A percentile compares a stretch with the other conserved stretches of the same genome.
Conservation (phyloP, 1,140 invertebrate genomes). For the Drosophila punjabiensis region DNA sequence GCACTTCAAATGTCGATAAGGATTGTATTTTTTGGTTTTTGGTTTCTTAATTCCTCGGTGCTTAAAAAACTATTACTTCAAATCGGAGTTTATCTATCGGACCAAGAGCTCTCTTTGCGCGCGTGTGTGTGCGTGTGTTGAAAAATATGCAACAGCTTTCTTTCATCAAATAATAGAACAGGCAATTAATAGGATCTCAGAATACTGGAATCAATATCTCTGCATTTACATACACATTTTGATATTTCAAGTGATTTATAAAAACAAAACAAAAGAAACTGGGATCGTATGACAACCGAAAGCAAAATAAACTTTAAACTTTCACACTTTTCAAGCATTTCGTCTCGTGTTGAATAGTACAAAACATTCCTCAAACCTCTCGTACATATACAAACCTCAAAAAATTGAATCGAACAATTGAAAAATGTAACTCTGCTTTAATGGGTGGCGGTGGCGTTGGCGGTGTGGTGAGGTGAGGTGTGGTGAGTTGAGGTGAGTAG, state of each 20-base stretch:
- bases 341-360: constrained; percentile 1
- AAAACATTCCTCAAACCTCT: constrained; percentile 19
- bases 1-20: constrained; percentile 28
- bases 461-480: neutral
- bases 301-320: neutral
- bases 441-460: neutral
- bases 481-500: neutral
- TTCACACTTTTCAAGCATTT: constrained; percentile 6
- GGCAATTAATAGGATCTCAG: constrained; percentile 30
- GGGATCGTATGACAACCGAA: constrained; percentile 3
- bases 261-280: constrained; percentile 10
- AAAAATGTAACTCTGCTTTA: constrained; percentile 32
- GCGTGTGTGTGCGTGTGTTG: neutral
- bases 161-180: constrained; percentile 12
- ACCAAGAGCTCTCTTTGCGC: constrained; percentile 18
- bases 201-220: constrained; percentile 28
- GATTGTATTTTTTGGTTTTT: constrained; percentile 14
- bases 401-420: constrained; percentile 35
- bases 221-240: constrained; percentile 1
- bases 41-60: constrained; percentile 21
- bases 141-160: constrained; percentile 7
- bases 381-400: constrained; percentile 30
- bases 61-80: constrained; percentile 32
- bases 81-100: constrained; percentile 35
- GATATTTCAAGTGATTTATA: constrained; percentile 18